Evolutionary conservation across 1,140 invertebrate genomes (phyloP), one percentile per base, ranked within the genome.

Genomic region (Mactra quadrangularis): DNA sequence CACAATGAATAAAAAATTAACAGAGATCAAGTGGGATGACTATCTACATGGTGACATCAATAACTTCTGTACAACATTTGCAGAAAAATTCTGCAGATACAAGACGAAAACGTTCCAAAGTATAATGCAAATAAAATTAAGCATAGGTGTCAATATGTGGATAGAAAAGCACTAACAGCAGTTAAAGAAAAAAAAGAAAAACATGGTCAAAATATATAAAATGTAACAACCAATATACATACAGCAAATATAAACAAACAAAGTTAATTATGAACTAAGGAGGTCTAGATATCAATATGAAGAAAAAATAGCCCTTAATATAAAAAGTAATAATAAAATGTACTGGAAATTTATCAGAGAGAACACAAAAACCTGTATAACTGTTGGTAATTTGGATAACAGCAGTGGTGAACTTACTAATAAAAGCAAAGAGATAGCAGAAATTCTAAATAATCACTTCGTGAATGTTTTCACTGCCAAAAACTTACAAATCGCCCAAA

Each of bases 1-100:
- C 0, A 19, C 31, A 6, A 75, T 83, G 33, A 3, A 11, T 38
- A 27, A 94, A 97, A 98, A 91, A 96, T 91, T 97, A 27, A 57
- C 4, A 7, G 31, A 3, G 15, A 29, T 3, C 2, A n/a, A 57
- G 4, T 57, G 55, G 55, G 27, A n/a, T n/a, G n/a, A n/a, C n/a
- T n/a, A n/a, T n/a, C n/a, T n/a, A n/a, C n/a, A n/a, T n/a, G n/a
- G n/a, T 29, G 55, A 17, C 4, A 57, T 57, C 31, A 22, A 57
- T 9, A n/a, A 29, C 1, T 57, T 29, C 31, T 57, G 55, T 22
- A 27, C 7, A 4, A 3, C 4, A 9, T 57, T 57, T 57, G 55
- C 27, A 27, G 22, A 57, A 13, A 57, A 25, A 25, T 29, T 57
- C 31, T 27, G 25, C 55, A 57, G 1, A 3, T 13, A 13, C n/a